A percentile compares a stretch with the other conserved stretches of the same genome.
phyloP scores from a whole-genome alignment of 2,113 vertebrate genomes.

The Garra rufa region DNA sequence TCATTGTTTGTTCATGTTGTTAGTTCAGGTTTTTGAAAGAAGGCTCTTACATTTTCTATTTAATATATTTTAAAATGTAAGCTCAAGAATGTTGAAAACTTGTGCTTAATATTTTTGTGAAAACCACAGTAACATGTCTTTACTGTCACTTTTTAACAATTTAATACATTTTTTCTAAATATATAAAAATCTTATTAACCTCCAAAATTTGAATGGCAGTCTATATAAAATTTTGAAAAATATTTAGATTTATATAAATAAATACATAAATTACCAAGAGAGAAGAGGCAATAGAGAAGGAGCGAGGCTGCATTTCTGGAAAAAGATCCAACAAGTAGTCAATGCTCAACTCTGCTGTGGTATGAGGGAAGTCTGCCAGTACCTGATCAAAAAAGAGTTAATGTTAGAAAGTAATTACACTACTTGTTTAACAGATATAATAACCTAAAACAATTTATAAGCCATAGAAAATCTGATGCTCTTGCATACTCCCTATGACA shows the following conservation, averaged over 20 bases:
- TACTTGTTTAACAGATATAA: background rate
- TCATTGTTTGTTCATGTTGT: too few relatives aligned
- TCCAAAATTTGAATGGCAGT: background rate
- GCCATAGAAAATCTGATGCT: too few relatives aligned
- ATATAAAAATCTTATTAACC: background rate
- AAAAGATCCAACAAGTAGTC: conserved; percentile 90
- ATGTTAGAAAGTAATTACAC: background rate
- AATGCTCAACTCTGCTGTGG: conserved; percentile 74
- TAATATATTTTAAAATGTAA: too few relatives aligned
- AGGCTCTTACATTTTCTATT: too few relatives aligned
- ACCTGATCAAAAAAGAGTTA: conserved; percentile 72
- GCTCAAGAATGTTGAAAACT: background rate
- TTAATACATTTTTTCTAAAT: background rate
- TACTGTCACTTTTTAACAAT: background rate
- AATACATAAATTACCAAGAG: conserved; percentile 74
- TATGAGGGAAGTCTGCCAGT: conserved; percentile 88
- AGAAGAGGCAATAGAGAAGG: conserved; percentile 94
- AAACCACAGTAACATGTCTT: background rate
- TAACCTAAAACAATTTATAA: background rate
- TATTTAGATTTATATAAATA: too few relatives aligned
- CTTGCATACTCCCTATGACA: background rate
- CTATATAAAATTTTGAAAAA: background rate
- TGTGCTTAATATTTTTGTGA: background rate
- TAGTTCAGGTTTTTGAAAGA: background rate
- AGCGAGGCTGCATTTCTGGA: conserved; percentile 87